Evolutionary conservation across 2,797 vertebrate species (phyloP).

Genomic region (Chaenodraco wilsoni): DNA sequence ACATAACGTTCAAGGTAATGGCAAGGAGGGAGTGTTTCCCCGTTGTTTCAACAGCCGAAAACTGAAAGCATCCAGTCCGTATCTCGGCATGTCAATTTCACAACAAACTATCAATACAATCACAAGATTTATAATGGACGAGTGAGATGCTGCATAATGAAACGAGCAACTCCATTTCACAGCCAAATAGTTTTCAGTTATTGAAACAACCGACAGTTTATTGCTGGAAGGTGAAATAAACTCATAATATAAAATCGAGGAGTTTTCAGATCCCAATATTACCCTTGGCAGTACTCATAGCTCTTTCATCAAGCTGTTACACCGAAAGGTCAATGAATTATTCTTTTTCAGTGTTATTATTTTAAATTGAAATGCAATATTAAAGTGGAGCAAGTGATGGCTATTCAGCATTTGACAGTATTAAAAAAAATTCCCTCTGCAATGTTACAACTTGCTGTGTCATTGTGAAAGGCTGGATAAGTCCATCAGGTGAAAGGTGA

Average conservation of each 20-base stretch:
- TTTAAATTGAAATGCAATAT: slow-evolving; percentile 88
- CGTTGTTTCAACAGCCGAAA: slow-evolving; percentile 76
- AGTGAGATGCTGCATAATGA: slow-evolving; percentile 47
- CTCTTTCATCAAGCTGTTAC: slow-evolving; percentile 81
- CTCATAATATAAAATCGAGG: slow-evolving; percentile 42
- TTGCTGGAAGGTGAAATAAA: slow-evolving; percentile 55
- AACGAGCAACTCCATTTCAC: slow-evolving; percentile 44
- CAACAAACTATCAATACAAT: slow-evolving; percentile 48
- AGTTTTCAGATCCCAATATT: slow-evolving; percentile 54
- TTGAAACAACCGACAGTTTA: slow-evolving; percentile 71
- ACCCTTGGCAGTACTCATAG: slow-evolving; percentile 70
- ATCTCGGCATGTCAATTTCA: slow-evolving; percentile 38
- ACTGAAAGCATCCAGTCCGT: slow-evolving; percentile 49
- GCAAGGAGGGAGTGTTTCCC: slow-evolving; percentile 14
- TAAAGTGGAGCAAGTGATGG: slow-evolving; percentile 81
- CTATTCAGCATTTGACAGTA: slow-evolving; percentile 87
- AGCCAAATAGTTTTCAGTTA: slow-evolving; percentile 65
- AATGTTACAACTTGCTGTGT: slow-evolving; percentile 85
- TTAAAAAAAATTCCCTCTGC: slow-evolving; percentile 84
- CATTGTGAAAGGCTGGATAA: slow-evolving; percentile 83
- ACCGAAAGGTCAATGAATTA: slow-evolving; percentile 82
- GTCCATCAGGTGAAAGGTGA: slow-evolving; percentile 85
- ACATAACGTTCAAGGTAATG: slow-evolving; percentile 45
- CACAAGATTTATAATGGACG: slow-evolving; percentile 38
- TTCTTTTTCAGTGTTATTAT: slow-evolving; percentile 84